Evolutionary conservation across 2,113 vertebrate genomes (phyloP).

Genomic region (Rafetus swinhoei): DNA sequence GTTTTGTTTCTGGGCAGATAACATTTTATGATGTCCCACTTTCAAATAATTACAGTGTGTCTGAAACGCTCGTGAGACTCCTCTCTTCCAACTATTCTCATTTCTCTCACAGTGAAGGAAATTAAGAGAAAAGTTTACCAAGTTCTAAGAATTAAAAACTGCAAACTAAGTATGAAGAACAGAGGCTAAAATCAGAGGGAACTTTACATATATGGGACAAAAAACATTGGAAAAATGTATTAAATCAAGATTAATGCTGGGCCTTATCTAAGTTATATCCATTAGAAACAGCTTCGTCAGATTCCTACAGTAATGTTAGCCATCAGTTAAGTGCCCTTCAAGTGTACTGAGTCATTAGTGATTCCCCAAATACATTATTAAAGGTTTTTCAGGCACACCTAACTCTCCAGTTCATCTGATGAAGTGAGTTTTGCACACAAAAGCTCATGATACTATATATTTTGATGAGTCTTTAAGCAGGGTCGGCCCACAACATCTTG

Average conservation of each 20-base stretch:
- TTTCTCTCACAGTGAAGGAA: not conserved
- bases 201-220: not conserved
- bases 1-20: rapidly evolving
- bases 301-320: not conserved
- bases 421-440: no score
- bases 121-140: not conserved
- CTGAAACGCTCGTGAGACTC: not conserved
- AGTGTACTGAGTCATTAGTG: not conserved
- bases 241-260: not conserved
- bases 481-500: no score
- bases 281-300: rapidly evolving
- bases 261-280: not conserved
- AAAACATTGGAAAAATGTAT: not conserved
- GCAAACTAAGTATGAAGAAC: not conserved
- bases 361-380: not conserved
- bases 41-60: rapidly evolving
- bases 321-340: not conserved
- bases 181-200: not conserved
- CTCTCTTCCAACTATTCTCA: rapidly evolving
- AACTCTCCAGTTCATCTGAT: no score
- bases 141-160: not conserved
- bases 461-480: no score
- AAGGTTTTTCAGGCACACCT: not conserved
- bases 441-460: no score
- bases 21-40: not conserved